Evolutionary conservation across 1,140 invertebrate species (phyloP).

Genomic region (Drosophila guanche): DNA sequence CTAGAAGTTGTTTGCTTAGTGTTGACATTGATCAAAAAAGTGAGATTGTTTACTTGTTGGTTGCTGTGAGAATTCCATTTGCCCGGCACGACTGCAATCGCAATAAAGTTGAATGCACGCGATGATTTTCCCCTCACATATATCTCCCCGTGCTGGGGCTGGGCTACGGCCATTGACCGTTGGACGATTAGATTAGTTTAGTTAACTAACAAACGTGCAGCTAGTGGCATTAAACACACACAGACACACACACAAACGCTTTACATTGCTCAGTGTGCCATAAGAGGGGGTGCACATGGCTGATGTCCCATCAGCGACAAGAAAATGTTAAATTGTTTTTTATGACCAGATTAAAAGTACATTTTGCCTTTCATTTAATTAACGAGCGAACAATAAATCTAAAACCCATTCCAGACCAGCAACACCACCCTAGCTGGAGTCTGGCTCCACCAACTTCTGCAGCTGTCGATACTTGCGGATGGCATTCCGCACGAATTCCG

Average conservation of each 20-base stretch:
- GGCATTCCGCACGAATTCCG: slow-evolving; percentile 86
- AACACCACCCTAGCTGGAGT: slow-evolving; percentile 4
- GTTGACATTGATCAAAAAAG: slow-evolving; percentile 16
- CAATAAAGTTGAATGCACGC: slow-evolving; percentile 38
- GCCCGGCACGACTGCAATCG: slow-evolving; percentile 6
- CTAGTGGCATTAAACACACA: slow-evolving; percentile 27
- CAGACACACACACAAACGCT: not conserved
- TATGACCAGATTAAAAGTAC: slow-evolving; percentile 48
- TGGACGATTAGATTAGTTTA: slow-evolving; percentile 25
- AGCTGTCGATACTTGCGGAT: slow-evolving; percentile 86
- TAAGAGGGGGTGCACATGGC: not conserved
- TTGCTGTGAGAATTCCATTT: slow-evolving; percentile 13
- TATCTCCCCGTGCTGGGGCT: not conserved
- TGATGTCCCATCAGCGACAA: not conserved
- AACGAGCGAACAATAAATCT: slow-evolving; percentile 40
- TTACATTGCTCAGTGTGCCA: slow-evolving; percentile 10
- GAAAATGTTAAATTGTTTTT: slow-evolving; percentile 18
- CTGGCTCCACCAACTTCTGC: slow-evolving; percentile 50
- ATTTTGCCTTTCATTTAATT: slow-evolving; percentile 47
- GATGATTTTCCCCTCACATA: slow-evolving; percentile 8
- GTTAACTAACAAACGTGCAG: slow-evolving; percentile 32
- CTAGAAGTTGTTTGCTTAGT: too few species aligned
- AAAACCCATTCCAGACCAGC: slow-evolving; percentile 11
- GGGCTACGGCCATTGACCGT: slow-evolving; percentile 37
- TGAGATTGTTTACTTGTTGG: slow-evolving; percentile 5